phyloP scores from a whole-genome alignment of 2,888 invertebrate species.

The Ptychoptera contaminata region DNA sequence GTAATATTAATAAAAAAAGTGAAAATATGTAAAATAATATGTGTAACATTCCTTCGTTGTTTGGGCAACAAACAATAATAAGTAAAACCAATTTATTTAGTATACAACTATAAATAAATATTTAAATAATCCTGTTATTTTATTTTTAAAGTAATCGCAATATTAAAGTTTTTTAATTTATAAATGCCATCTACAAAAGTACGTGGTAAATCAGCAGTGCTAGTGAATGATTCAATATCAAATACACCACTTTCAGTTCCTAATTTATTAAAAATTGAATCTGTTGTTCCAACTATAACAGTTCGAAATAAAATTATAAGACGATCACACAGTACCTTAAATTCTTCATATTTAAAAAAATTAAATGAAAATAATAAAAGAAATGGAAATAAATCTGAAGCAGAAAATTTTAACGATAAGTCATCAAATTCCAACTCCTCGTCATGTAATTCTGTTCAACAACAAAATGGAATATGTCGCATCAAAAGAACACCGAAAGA shows the following conservation, averaged over 20 bases:
- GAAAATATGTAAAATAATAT: too few relatives aligned
- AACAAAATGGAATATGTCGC: slow-evolving; percentile 33
- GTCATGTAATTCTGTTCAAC: background rate
- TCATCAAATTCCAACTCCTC: background rate
- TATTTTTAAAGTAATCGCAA: too few relatives aligned
- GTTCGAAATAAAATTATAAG: slow-evolving; percentile 24
- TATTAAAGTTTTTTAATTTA: background rate
- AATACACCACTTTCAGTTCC: background rate
- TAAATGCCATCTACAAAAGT: slow-evolving; percentile 22
- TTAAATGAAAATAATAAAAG: background rate
- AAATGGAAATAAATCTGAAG: background rate
- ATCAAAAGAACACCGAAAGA: slow-evolving; percentile 57
- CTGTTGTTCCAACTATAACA: slow-evolving; percentile 30
- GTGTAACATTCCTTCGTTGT: too few relatives aligned
- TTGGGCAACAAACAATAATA: too few relatives aligned
- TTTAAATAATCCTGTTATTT: too few relatives aligned
- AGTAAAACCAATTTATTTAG: too few relatives aligned
- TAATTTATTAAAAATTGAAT: slow-evolving; percentile 31
- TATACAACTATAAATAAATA: too few relatives aligned
- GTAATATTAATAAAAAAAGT: too few relatives aligned
- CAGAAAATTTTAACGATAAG: background rate
- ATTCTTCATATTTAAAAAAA: slow-evolving; percentile 20
- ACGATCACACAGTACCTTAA: slow-evolving; percentile 30
- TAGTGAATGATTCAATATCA: background rate
- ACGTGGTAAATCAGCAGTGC: slow-evolving; percentile 20